These are phyloP conservation scores for Coregonus suidteri DNA, from an alignment of 2,797 vertebrate genomes.

Conservation along the genomic window DNA sequence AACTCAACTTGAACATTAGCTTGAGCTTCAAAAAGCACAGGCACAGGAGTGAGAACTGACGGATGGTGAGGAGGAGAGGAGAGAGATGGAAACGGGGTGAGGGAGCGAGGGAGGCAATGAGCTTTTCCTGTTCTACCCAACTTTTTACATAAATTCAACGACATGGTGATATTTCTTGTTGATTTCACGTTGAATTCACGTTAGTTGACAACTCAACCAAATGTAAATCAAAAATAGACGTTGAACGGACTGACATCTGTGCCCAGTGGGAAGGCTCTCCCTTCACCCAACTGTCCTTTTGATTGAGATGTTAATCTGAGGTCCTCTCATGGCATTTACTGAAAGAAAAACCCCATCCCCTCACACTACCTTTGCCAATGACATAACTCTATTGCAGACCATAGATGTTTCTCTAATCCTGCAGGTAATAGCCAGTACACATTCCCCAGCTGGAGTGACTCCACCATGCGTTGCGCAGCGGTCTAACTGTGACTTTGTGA, in stretches of 20 bases:
- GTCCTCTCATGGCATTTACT: too few relatives aligned
- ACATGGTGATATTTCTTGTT: too few relatives aligned
- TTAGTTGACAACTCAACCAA: too few relatives aligned
- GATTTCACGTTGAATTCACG: too few relatives aligned
- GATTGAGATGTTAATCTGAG: too few relatives aligned
- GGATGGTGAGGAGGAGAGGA: neutral
- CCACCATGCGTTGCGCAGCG: neutral
- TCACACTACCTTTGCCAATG: too few relatives aligned
- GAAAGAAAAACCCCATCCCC: too few relatives aligned
- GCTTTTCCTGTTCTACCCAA: neutral
- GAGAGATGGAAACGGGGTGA: neutral
- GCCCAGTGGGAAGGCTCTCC: too few relatives aligned
- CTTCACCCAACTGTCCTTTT: too few relatives aligned
- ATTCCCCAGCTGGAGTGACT: neutral
- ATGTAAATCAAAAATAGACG: too few relatives aligned
- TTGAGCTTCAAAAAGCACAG: constrained; percentile 26
- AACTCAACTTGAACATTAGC: constrained; percentile 55
- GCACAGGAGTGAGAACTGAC: neutral
- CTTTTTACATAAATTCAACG: too few relatives aligned
- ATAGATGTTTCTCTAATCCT: neutral
- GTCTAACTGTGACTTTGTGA: neutral
- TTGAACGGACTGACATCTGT: too few relatives aligned
- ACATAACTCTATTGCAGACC: neutral
- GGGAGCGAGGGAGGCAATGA: constrained; percentile 9
- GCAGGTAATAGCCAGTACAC: neutral